A percentile compares a stretch with the other conserved stretches of the same genome.
phyloP scores from a whole-genome alignment of 2,797 vertebrate species.

The Chaetodon trifasciatus region DNA sequence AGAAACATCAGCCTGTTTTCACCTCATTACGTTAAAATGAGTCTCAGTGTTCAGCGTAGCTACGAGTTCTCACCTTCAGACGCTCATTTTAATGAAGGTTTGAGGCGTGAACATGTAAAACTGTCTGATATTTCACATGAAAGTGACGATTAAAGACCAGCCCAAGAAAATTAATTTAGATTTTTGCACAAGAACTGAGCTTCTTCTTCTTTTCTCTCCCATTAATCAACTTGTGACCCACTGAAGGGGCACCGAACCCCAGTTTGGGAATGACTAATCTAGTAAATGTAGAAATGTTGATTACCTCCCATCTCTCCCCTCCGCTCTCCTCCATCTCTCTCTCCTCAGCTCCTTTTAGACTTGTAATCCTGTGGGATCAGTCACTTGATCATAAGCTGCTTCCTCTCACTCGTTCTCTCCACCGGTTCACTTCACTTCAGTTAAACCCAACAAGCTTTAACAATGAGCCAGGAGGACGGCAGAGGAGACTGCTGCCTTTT shows the following conservation, averaged over 20 bases:
- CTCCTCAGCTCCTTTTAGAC: conserved; percentile 60
- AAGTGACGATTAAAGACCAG: background rate
- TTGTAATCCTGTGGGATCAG: conserved; percentile 63
- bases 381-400: conserved; percentile 62
- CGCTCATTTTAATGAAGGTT: background rate
- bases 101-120: background rate
- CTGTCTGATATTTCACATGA: background rate
- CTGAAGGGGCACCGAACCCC: background rate
- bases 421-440: conserved; percentile 15
- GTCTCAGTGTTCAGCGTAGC: no score
- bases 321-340: background rate
- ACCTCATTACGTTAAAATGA: background rate
- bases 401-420: conserved; percentile 23
- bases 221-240: background rate
- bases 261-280: conserved; percentile 18
- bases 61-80: background rate
- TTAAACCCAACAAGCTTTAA: background rate
- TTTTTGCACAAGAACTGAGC: background rate
- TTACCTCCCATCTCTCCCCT: conserved; percentile 50
- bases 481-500: background rate
- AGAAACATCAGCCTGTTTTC: background rate
- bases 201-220: background rate
- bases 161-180: no score
- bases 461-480: background rate
- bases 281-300: conserved; percentile 28